Evolutionary conservation across 2,113 vertebrate genomes (phyloP).

Genomic region (Phodopus roborovskii): DNA sequence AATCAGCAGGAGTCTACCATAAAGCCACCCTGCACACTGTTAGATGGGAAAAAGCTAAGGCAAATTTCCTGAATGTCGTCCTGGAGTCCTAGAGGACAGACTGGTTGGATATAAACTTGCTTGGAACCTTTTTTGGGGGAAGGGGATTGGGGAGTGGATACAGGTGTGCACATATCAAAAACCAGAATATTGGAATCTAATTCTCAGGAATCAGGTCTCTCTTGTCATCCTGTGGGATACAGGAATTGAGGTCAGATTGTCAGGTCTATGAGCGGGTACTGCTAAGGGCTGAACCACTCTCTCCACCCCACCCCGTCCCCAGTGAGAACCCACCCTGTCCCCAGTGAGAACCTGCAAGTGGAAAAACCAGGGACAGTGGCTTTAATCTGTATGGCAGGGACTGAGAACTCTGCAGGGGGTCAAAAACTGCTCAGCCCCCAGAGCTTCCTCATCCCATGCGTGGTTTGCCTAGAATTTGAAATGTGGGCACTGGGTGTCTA

Average conservation of each 20-base stretch:
- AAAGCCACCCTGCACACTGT: not conserved
- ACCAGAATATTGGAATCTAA: not conserved
- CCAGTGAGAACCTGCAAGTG: not conserved
- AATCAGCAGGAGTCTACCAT: not conserved
- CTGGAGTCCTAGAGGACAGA: too few relatives aligned
- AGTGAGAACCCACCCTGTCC: too few relatives aligned
- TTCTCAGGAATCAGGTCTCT: not conserved
- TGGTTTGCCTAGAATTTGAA: too few relatives aligned
- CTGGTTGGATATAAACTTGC: not conserved
- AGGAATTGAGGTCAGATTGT: not conserved
- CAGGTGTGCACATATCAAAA: not conserved
- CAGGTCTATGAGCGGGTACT: not conserved
- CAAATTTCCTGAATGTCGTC: too few relatives aligned
- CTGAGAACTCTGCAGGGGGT: not conserved
- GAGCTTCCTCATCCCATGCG: not conserved
- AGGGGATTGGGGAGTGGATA: not conserved
- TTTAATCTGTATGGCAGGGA: not conserved
- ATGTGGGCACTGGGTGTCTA: not conserved
- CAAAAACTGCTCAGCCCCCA: not conserved
- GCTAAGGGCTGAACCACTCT: not conserved
- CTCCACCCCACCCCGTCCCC: too few relatives aligned
- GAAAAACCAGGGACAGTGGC: not conserved
- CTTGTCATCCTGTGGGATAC: not conserved
- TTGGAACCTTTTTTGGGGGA: not conserved
- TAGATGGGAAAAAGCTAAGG: not conserved